Evolutionary conservation across 2,113 vertebrate species (phyloP).

Genomic region (Thunnus thynnus): DNA sequence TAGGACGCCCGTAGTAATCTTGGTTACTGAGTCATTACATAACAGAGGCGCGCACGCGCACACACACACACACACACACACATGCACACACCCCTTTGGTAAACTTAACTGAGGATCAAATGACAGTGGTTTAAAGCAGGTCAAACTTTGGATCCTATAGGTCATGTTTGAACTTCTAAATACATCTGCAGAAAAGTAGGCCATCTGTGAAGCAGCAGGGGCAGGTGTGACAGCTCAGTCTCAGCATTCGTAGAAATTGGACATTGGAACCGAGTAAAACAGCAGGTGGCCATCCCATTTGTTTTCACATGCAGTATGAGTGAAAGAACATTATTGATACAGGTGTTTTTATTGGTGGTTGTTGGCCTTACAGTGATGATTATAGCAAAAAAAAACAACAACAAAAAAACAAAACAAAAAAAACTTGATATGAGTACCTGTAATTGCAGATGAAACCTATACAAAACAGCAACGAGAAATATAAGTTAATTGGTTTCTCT

Average conservation of each 20-base stretch:
- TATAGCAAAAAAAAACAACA: not conserved
- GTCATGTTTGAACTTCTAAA: constrained; percentile 15
- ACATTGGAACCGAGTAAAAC: constrained; percentile 24
- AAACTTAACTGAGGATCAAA: constrained; percentile 31
- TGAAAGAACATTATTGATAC: constrained; percentile 51
- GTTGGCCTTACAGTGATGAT: not conserved
- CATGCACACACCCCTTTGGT: not conserved
- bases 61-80: not conserved
- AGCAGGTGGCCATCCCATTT: constrained; percentile 47
- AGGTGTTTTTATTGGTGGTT: constrained; percentile 47
- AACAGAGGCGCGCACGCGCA: not conserved
- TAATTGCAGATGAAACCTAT: not conserved
- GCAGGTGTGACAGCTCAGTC: constrained; percentile 41
- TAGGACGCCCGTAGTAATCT: not conserved
- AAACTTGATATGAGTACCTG: not conserved
- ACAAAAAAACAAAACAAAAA: not conserved
- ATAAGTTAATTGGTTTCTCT: not conserved
- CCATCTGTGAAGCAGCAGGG: constrained; percentile 32
- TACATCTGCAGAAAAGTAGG: constrained; percentile 5
- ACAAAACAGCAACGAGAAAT: not conserved
- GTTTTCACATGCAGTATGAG: constrained; percentile 41
- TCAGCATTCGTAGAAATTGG: constrained; percentile 20
- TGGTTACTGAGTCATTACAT: constrained; percentile 21
- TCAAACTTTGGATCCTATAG: constrained; percentile 19
- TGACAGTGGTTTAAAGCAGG: constrained; percentile 28